Evolutionary conservation across 2,888 invertebrate species (phyloP), one percentile per base, ranked within the genome.

Genomic region (Sabellastarte sp.): DNA sequence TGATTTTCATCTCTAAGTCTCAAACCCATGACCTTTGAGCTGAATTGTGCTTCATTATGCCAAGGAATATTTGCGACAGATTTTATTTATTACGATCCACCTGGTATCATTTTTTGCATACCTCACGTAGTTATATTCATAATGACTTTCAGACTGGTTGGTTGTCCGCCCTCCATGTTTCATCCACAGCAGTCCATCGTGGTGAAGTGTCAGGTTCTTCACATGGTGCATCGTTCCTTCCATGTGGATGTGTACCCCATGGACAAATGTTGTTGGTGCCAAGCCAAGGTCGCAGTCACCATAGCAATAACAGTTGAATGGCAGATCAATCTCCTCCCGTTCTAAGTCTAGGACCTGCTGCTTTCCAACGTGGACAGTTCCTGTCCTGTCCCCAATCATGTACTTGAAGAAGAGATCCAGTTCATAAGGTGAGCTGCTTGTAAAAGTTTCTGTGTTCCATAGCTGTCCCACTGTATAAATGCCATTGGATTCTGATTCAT

Each of bases 311-410:
- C 66, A 65, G 59, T 73, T 77, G 62, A 75, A 77, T 0, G 77
- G 77, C 5, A 77, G 72, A 57, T 77, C 77, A 10, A 74, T 74
- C 59, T 76, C 76, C 51, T 69, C 69, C 24, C 76, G 66, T 20
- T 63, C 29, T 1, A 76, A 67, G 59, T 76, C 74, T 69, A 76
- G 64, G 0, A 67, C 66, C 58, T 77, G 77, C 26, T 60, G 61
- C 20, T 69, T 63, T 0, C 63, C 73, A 1, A 77, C 64, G 64
- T 77, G 77, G 0, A 77, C 73, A 20, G 76, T 64, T 0, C 77
- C 77, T 10, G 73, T 76, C 24, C 76, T 63, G 60, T 77, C 77
- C 10, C 77, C 77, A 32, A 77, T 77, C 77, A 77, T 77, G 66
- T 74, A 76, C 57, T 73, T 76, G 65, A 76, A 77, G 68, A 74